Conservation (phyloP, 2,888 invertebrate species). For the Melanchra persicariae region DNA sequence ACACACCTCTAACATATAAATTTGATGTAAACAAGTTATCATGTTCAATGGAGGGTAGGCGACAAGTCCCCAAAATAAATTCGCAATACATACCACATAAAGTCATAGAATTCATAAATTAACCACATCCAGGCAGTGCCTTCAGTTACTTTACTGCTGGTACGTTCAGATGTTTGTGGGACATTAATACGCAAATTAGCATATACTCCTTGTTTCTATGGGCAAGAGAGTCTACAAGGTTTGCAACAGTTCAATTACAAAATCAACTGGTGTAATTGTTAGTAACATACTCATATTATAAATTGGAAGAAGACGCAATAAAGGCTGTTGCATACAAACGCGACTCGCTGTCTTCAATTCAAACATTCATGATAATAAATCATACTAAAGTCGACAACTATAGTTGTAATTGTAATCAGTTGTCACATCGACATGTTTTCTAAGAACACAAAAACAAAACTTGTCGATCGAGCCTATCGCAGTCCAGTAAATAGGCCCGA, state of each 20-base stretch:
- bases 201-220: slow-evolving; percentile 74
- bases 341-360: slow-evolving; percentile 40
- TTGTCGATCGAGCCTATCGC: slow-evolving; percentile 46
- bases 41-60: slow-evolving; percentile 44
- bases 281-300: neutral
- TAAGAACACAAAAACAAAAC: slow-evolving; percentile 47
- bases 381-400: slow-evolving; percentile 21
- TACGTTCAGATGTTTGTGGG: slow-evolving; percentile 87
- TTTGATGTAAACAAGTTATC: slow-evolving; percentile 36
- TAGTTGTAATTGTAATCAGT: slow-evolving; percentile 16
- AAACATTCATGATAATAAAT: slow-evolving; percentile 17
- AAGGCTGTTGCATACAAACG: slow-evolving; percentile 19
- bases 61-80: slow-evolving; percentile 11
- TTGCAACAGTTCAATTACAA: slow-evolving; percentile 68
- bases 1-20: slow-evolving; percentile 61
- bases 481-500: slow-evolving; percentile 35
- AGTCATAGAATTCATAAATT: slow-evolving; percentile 28
- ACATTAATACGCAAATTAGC: slow-evolving; percentile 76
- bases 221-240: slow-evolving; percentile 71
- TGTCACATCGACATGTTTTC: slow-evolving; percentile 45
- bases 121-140: slow-evolving; percentile 88
- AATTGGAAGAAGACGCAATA: slow-evolving; percentile 25
- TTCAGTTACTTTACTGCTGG: slow-evolving; percentile 73
- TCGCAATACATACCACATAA: slow-evolving; percentile 15
- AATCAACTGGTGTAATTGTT: neutral